Evolutionary conservation across 2,797 vertebrate species (phyloP).

Genomic region (Syngnathus acus): DNA sequence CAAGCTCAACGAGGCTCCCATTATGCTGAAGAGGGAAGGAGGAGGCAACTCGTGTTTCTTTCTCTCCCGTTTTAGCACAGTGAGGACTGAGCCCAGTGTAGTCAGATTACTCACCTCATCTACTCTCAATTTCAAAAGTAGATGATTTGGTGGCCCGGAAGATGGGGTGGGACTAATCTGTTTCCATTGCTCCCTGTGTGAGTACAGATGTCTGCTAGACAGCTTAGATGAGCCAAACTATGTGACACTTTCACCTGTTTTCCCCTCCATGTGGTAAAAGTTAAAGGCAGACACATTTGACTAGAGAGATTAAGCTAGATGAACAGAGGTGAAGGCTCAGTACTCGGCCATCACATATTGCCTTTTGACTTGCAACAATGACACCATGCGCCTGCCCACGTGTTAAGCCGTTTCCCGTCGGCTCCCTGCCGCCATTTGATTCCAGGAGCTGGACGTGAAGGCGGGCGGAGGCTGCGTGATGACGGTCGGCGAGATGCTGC

Average conservation of each 20-base stretch:
- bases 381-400: constrained; percentile 7
- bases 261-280: constrained; percentile 20
- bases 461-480: constrained; percentile 96
- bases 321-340: constrained; percentile 79
- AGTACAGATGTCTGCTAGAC: constrained; percentile 40
- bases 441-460: constrained; percentile 98
- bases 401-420: constrained; percentile 17
- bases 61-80: constrained; percentile 13
- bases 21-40: constrained; percentile 16
- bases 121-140: constrained; percentile 4
- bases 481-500: constrained; percentile 96
- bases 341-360: constrained; percentile 72
- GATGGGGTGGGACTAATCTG: background rate
- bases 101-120: background rate
- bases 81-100: constrained; percentile 5
- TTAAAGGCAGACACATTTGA: constrained; percentile 36
- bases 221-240: constrained; percentile 37
- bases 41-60: constrained; percentile 19
- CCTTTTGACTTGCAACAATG: constrained; percentile 34
- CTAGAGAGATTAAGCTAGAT: constrained; percentile 69
- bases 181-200: constrained; percentile 37
- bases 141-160: constrained; percentile 11
- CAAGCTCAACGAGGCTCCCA: background rate
- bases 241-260: constrained; percentile 18
- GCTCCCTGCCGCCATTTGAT: constrained; percentile 26